Conservation (phyloP, 2,113 vertebrate genomes). For the Manacus vitellinus region DNA sequence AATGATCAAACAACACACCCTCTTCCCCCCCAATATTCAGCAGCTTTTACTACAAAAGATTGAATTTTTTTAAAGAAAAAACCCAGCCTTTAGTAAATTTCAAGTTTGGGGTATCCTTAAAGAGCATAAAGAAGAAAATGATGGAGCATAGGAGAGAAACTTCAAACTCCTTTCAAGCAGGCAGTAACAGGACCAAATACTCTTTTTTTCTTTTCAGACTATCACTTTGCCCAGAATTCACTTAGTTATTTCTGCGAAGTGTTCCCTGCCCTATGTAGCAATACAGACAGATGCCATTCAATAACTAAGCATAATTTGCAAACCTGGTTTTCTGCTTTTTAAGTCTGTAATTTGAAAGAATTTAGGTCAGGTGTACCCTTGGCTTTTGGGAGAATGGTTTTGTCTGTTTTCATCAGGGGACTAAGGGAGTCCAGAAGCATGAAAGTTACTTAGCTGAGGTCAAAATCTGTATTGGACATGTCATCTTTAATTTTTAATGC, state of each 20-base stretch:
- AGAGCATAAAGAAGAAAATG: background rate
- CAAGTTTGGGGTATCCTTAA: background rate
- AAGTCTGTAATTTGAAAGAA: background rate
- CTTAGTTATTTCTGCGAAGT: background rate
- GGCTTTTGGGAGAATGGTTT: background rate
- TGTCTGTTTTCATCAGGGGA: background rate
- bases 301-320: background rate
- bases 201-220: background rate
- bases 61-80: background rate
- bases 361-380: background rate
- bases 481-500: background rate
- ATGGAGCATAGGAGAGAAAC: background rate
- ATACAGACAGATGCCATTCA: background rate
- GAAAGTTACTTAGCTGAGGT: background rate
- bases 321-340: background rate
- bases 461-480: background rate
- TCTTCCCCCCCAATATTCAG: background rate
- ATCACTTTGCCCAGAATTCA: background rate
- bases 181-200: background rate
- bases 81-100: background rate
- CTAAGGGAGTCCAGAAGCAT: background rate
- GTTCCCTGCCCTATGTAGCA: background rate
- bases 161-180: background rate
- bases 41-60: background rate
- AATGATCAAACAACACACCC: background rate